phyloP scores from a whole-genome alignment of 2,113 vertebrate genomes.

The Oryzias celebensis region DNA sequence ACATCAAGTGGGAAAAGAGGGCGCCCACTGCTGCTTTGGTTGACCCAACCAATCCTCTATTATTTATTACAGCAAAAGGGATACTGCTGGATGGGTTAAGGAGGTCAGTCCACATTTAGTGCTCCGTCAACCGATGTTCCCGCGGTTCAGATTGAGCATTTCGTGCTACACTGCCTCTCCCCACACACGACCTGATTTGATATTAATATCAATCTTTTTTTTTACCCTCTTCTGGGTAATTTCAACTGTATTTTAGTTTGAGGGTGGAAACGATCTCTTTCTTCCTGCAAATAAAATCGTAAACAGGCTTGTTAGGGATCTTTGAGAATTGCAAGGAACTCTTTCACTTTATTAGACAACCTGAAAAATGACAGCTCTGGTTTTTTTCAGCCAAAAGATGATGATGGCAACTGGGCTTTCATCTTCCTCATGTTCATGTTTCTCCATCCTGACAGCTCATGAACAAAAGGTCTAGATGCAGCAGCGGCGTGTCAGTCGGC shows the following conservation, averaged over 20 bases:
- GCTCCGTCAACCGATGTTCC: constrained; percentile 49
- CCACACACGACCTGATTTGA: constrained; percentile 73
- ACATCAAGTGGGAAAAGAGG: constrained; percentile 47
- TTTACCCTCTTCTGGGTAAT: constrained; percentile 56
- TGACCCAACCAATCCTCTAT: constrained; percentile 73
- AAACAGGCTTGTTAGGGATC: constrained; percentile 33
- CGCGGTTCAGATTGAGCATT: constrained; percentile 80
- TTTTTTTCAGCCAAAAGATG: neutral
- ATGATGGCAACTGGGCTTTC: neutral
- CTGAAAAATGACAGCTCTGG: neutral
- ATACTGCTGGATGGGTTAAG: constrained; percentile 68
- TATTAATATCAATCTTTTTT: constrained; percentile 81
- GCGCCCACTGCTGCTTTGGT: constrained; percentile 56
- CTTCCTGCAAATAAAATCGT: constrained; percentile 31
- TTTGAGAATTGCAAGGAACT: no score
- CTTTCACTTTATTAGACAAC: no score
- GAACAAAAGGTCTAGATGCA: constrained; percentile 31
- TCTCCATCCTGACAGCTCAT: constrained; percentile 2
- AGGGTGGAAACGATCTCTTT: constrained; percentile 65
- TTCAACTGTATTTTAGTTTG: constrained; percentile 19
- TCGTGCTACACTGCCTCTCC: constrained; percentile 77
- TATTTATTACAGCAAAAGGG: constrained; percentile 76
- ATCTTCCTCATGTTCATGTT: constrained; percentile 1
- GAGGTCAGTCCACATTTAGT: constrained; percentile 80
- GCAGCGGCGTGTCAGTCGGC: constrained; percentile 27